These are phyloP conservation scores for Pangasianodon hypophthalmus DNA, from an alignment of 2,113 vertebrate genomes.

Conservation along the genomic window DNA sequence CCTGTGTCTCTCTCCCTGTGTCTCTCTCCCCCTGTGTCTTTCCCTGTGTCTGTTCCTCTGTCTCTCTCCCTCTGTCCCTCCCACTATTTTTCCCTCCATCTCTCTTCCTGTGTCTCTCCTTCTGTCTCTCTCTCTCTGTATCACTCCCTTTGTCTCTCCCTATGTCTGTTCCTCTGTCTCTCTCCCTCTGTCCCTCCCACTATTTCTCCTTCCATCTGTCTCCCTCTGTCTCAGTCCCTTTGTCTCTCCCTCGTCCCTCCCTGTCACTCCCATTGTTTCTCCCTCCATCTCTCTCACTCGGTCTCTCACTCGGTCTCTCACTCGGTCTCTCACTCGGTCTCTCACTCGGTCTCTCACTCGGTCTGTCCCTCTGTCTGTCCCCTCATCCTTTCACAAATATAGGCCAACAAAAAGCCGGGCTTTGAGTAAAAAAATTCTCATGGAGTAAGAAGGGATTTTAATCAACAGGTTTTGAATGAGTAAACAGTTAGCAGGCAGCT, in stretches of 20 bases:
- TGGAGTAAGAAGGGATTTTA: constrained; percentile 54
- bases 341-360: not conserved
- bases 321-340: not conserved
- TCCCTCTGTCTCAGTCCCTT: not conserved
- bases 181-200: not conserved
- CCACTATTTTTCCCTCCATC: not conserved
- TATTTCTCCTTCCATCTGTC: not conserved
- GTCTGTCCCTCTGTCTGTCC: constrained; percentile 6
- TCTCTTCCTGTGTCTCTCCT: rapidly evolving
- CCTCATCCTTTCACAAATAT: not conserved
- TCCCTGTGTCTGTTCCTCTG: not conserved
- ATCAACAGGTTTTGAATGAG: constrained; percentile 70
- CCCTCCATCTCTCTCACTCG: not conserved
- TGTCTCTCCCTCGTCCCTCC: not conserved
- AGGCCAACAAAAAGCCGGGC: constrained; percentile 35
- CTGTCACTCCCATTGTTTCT: too few species aligned
- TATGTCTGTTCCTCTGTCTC: too few species aligned
- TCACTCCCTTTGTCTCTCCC: not conserved
- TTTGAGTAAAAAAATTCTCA: constrained; percentile 46
- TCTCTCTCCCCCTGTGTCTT: not conserved
- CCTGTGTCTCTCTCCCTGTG: not conserved
- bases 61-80: not conserved
- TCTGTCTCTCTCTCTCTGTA: not conserved
- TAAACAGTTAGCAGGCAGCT: constrained; percentile 68
- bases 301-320: not conserved